Evolutionary conservation across 2,113 vertebrate genomes (phyloP).

Genomic region (Callionymus lyra): DNA sequence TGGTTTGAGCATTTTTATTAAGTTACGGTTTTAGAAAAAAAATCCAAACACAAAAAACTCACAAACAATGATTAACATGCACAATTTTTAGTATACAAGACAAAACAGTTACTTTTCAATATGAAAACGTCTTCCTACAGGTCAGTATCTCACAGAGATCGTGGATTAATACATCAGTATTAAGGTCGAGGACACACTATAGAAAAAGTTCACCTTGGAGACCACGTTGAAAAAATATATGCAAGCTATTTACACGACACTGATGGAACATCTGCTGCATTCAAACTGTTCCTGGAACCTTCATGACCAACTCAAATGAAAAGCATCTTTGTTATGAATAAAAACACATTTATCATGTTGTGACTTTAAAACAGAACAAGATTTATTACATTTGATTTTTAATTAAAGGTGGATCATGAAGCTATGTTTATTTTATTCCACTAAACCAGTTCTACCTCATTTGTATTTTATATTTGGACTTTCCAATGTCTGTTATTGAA

Average conservation of each 20-base stretch:
- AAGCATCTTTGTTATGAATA: slow-evolving; percentile 12
- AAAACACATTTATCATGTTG: slow-evolving; percentile 28
- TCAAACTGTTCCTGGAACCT: too few relatives aligned
- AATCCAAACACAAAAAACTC: slow-evolving; percentile 65
- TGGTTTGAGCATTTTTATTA: slow-evolving; percentile 73
- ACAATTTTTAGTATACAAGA: slow-evolving; percentile 96
- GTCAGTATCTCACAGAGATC: slow-evolving; percentile 91
- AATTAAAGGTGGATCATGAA: too few relatives aligned
- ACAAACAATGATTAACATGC: slow-evolving; percentile 74
- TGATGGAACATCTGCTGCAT: too few relatives aligned
- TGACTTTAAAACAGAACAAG: too few relatives aligned
- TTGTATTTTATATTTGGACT: too few relatives aligned
- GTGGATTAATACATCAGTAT: slow-evolving; percentile 71
- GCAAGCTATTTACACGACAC: slow-evolving; percentile 65
- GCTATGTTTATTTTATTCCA: too few relatives aligned
- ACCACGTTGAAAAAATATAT: slow-evolving; percentile 64
- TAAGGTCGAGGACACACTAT: slow-evolving; percentile 66
- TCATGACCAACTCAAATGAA: too few relatives aligned
- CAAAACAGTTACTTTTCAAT: slow-evolving; percentile 91
- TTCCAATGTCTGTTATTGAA: too few relatives aligned
- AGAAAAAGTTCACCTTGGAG: slow-evolving; percentile 54
- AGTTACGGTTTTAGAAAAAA: slow-evolving; percentile 70
- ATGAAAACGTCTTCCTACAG: slow-evolving; percentile 81
- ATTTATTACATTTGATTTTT: too few relatives aligned
- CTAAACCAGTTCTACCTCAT: too few relatives aligned